Evolutionary conservation across 1,140 invertebrate species (phyloP), one percentile per base, ranked within the genome.

Genomic region (Saccostrea echinata): DNA sequence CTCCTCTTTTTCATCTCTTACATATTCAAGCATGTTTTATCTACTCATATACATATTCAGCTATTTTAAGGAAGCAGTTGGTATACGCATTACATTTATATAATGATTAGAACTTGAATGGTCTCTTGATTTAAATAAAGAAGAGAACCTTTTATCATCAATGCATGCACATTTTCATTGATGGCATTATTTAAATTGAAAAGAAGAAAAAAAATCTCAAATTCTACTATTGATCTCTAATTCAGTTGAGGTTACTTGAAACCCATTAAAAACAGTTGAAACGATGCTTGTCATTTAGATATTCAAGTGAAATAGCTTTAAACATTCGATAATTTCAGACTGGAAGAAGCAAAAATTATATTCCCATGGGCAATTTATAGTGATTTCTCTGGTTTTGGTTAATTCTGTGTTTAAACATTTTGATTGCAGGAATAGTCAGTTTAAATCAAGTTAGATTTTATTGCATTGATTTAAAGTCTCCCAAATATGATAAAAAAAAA

Each of bases 1-100:
- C 27, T 76, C 57, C 24, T 64, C 68, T 76, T 76, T 76, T 35
- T 35, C 68, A 18, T 30, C 68, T 21, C 68, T 76, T 76, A 76
- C 27, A 76, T 76, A 76, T 76, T 76, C 30, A 33, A 30, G 68
- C 68, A 76, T 76, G 68, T 76, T 76, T 76, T 76, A 76, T 76
- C 68, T 76, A 11, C 9, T 9, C 1, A 43, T 18, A 76, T 76
- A 76, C 30, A 30, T 30, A 13, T 76, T 8, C 43, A 76, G 18
- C 27, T 16, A 76, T 76, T 71, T 76, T 16, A 76, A 33, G 13
- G 27, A 76, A 16, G 18, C 4, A 12, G 30, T 76, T 13, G n/a
- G n/a, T n/a, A n/a, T n/a, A n/a, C n/a, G n/a, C 11, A 33, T 30
- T 61, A 61, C 55, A 61, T 61, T 18, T 61, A 21, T 18, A 16